phyloP scores from a whole-genome alignment of 2,797 vertebrate genomes.

The Hippoglossus hippoglossus region DNA sequence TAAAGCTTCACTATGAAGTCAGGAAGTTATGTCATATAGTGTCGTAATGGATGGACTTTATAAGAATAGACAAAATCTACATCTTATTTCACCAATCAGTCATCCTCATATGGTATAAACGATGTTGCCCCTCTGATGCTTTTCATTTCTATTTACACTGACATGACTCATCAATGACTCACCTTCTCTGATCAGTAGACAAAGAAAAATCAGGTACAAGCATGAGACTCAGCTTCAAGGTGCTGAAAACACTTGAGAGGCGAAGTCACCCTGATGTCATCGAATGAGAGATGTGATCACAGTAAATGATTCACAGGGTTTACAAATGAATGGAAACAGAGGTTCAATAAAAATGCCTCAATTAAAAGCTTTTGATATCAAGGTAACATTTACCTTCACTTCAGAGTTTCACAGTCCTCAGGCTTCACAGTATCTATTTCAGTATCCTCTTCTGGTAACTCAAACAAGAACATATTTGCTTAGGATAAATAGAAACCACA shows the following conservation, averaged over 20 bases:
- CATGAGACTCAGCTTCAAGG: neutral
- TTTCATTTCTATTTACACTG: neutral
- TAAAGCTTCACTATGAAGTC: neutral
- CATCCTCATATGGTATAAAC: too few relatives aligned
- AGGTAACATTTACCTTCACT: neutral
- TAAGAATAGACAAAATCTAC: too few relatives aligned
- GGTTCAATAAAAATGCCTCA: constrained; percentile 22
- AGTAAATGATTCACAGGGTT: neutral
- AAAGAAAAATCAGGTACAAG: neutral
- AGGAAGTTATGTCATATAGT: too few relatives aligned
- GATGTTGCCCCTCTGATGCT: neutral
- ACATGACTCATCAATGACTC: neutral
- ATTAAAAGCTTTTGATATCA: neutral
- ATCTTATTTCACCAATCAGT: too few relatives aligned
- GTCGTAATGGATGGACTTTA: too few relatives aligned
- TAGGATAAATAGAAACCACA: constrained; percentile 5
- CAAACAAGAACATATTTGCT: neutral
- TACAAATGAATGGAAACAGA: constrained; percentile 27
- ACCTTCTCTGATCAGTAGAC: neutral
- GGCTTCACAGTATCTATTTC: too few relatives aligned
- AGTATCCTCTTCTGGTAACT: neutral
- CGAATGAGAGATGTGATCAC: neutral
- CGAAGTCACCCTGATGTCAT: neutral
- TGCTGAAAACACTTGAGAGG: constrained; percentile 11
- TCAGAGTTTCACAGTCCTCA: neutral